A percentile compares a stretch with the other conserved stretches of the same genome.
phyloP scores from a whole-genome alignment of 2,888 invertebrate genomes.

The Neoitamus cyanurus region DNA sequence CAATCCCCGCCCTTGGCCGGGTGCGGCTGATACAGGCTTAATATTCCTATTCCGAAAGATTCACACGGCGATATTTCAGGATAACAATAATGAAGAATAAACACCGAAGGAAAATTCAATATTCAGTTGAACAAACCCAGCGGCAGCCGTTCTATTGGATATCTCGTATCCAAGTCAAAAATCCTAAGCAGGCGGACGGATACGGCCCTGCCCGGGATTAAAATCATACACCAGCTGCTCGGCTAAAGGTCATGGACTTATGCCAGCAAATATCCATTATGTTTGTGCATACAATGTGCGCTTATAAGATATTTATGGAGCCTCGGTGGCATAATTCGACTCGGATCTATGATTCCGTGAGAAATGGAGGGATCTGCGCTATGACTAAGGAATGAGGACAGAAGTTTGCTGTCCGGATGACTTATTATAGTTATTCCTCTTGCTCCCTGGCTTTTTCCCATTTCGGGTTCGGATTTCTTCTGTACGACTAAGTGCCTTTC shows the following conservation, averaged over 20 bases:
- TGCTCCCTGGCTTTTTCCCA: neutral
- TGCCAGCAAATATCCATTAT: neutral
- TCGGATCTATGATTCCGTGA: neutral
- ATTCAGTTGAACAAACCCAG: neutral
- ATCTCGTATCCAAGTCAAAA: neutral
- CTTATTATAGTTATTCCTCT: neutral
- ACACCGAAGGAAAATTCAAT: neutral
- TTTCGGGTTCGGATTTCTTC: neutral
- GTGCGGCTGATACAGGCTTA: neutral
- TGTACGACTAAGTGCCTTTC: neutral
- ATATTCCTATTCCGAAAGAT: neutral
- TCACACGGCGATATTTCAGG: neutral
- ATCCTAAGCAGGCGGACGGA: neutral
- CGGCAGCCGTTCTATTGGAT: neutral
- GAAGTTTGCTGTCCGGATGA: constrained; percentile 1
- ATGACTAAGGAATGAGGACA: constrained; percentile 1
- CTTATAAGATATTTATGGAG: constrained; percentile 5
- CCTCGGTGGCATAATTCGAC: neutral
- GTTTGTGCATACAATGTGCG: constrained; percentile 1
- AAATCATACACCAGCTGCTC: neutral
- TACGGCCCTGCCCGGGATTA: neutral
- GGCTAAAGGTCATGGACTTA: neutral
- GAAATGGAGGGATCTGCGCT: neutral
- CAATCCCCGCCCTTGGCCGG: neutral
- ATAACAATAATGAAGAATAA: neutral